A percentile compares a stretch with the other conserved stretches of the same genome.
phyloP scores from a whole-genome alignment of 64 coral and sea anemone species.

The Dendronephthya gigantea region DNA sequence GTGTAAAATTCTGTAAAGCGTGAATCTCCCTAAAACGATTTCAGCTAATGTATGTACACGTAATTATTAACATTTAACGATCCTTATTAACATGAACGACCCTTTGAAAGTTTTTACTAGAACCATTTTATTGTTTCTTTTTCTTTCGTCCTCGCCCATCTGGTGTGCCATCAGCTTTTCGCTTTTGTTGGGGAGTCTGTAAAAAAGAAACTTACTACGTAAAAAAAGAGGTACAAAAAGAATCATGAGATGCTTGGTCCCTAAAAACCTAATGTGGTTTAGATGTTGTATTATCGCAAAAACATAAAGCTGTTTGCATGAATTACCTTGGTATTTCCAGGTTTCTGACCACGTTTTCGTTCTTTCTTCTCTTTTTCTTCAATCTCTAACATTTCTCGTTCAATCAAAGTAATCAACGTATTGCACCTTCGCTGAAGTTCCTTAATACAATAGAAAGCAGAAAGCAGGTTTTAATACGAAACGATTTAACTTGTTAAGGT shows the following conservation, averaged over 20 bases:
- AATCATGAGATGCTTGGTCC: no score
- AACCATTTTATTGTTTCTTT: slow-evolving; percentile 53
- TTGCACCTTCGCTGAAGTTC: slow-evolving; percentile 93
- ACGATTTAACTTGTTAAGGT: background rate
- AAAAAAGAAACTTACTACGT: background rate
- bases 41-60: background rate
- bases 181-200: slow-evolving; percentile 53
- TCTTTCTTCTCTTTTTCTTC: slow-evolving; percentile 98
- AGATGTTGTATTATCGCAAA: background rate
- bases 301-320: background rate
- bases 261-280: no score
- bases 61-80: background rate
- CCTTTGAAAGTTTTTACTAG: background rate
- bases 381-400: slow-evolving; percentile 94
- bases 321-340: slow-evolving; percentile 58
- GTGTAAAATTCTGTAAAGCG: background rate
- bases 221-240: background rate
- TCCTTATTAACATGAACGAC: background rate
- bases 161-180: slow-evolving; percentile 91
- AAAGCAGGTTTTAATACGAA: background rate
- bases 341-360: slow-evolving; percentile 74
- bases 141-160: slow-evolving; percentile 87
- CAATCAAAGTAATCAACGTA: slow-evolving; percentile 91
- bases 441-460: slow-evolving; percentile 22
- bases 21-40: background rate